Conservation (phyloP, 2,113 vertebrate species). For the Ancistrus triradiatus region DNA sequence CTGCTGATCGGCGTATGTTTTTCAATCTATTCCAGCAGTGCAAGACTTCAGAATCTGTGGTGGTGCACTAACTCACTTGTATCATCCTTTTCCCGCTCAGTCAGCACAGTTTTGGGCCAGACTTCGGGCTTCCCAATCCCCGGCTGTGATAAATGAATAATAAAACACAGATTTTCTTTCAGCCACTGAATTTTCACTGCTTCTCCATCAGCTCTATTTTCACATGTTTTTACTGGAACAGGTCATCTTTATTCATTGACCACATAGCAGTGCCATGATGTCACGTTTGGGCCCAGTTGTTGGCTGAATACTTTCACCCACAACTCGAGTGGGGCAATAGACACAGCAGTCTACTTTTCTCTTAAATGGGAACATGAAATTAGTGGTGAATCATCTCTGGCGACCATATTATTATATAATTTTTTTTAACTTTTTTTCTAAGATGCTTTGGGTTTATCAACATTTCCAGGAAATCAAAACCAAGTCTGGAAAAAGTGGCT, state of each 20-base stretch:
- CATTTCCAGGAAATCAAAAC: slow-evolving; percentile 65
- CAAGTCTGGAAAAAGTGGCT: slow-evolving; percentile 53
- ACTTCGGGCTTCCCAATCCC: slow-evolving; percentile 42
- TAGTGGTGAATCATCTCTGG: slow-evolving; percentile 67
- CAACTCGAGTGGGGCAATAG: slow-evolving; percentile 50
- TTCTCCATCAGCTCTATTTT: slow-evolving; percentile 39
- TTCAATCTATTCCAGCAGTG: slow-evolving; percentile 1
- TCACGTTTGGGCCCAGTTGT: slow-evolving; percentile 53
- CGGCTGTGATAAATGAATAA: slow-evolving; percentile 45
- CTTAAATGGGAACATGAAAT: slow-evolving; percentile 66
- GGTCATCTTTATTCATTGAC: slow-evolving; percentile 50
- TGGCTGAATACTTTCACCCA: slow-evolving; percentile 51
- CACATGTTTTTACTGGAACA: slow-evolving; percentile 54
- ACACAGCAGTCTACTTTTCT: slow-evolving; percentile 46
- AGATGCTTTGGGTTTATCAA: slow-evolving; percentile 62
- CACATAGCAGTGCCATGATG: slow-evolving; percentile 56
- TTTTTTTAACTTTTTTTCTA: slow-evolving; percentile 52
- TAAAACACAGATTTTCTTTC: slow-evolving; percentile 45
- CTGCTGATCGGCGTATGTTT: slow-evolving; percentile 3
- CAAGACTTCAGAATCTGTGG: slow-evolving; percentile 19
- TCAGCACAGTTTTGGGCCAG: slow-evolving; percentile 47
- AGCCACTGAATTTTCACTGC: slow-evolving; percentile 32
- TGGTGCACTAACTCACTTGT: slow-evolving; percentile 45
- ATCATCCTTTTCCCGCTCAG: slow-evolving; percentile 45
- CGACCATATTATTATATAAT: slow-evolving; percentile 65